A percentile compares a stretch with the other conserved stretches of the same genome.
Conservation (phyloP, 53 echinoderm and acorn worm genomes). For the Apostichopus leukothele region DNA sequence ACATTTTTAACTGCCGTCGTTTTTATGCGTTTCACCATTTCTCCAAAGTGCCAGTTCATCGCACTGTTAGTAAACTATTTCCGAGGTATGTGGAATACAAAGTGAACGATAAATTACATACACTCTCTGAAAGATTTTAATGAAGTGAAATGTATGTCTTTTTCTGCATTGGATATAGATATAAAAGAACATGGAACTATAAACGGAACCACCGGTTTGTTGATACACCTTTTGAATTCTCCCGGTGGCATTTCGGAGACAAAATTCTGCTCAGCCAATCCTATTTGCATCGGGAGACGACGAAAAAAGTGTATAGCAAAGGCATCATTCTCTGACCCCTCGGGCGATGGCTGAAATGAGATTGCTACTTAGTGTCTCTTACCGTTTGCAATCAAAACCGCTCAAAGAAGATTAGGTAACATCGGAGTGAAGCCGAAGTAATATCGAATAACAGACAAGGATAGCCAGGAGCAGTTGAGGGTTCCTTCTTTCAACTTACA, state of each 20-base stretch:
- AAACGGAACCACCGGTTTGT: not conserved
- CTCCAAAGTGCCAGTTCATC: not conserved
- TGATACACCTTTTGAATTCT: constrained; percentile 12
- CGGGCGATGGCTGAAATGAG: constrained; percentile 24
- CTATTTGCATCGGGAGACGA: not conserved
- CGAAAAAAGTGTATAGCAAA: not conserved
- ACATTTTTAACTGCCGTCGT: not conserved
- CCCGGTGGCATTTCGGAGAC: constrained; percentile 33
- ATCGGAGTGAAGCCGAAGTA: constrained; percentile 28
- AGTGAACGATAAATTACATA: not conserved
- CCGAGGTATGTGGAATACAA: not conserved
- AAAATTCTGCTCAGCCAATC: constrained; percentile 10
- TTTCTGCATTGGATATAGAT: not conserved
- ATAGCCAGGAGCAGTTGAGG: constrained; percentile 4
- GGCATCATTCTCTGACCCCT: constrained; percentile 18
- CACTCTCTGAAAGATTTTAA: not conserved
- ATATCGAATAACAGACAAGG: constrained; percentile 34
- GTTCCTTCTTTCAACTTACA: constrained; percentile 9
- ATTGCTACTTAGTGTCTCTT: constrained; percentile 45
- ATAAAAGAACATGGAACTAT: not conserved
- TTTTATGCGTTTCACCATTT: not conserved
- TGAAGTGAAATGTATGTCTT: not conserved
- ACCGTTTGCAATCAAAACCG: constrained; percentile 27
- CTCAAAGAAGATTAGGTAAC: constrained; percentile 36
- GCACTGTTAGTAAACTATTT: not conserved